A percentile compares a stretch with the other conserved stretches of the same genome.
These are phyloP conservation scores for Beris chalybata DNA, from an alignment of 2,888 invertebrate genomes.

Conservation along the genomic window DNA sequence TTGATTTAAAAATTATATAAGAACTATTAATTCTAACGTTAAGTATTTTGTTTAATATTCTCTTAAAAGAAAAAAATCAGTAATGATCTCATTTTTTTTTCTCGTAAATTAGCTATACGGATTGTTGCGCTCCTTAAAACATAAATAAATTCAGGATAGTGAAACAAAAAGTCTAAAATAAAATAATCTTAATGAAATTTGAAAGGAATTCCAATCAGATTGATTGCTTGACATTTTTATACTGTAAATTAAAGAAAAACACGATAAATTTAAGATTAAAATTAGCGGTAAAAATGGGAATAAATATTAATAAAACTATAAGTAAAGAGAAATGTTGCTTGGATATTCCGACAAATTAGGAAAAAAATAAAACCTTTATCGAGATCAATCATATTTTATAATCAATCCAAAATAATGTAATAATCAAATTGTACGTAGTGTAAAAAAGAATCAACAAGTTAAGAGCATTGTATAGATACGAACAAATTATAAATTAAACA, in stretches of 20 bases:
- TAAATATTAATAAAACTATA: too few species aligned
- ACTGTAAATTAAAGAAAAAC: neutral
- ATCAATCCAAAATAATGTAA: too few species aligned
- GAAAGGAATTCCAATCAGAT: neutral
- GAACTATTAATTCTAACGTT: slow-evolving; percentile 16
- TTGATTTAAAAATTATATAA: slow-evolving; percentile 16
- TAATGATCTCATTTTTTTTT: slow-evolving; percentile 27
- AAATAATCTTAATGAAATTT: slow-evolving; percentile 20
- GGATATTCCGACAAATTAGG: too few species aligned
- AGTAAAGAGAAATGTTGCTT: too few species aligned
- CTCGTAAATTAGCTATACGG: slow-evolving; percentile 2
- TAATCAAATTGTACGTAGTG: slow-evolving; percentile 19
- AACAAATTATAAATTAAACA: slow-evolving; percentile 1
- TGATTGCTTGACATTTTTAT: slow-evolving; percentile 14
- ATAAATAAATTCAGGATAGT: slow-evolving; percentile 27
- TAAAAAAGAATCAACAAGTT: slow-evolving; percentile 6
- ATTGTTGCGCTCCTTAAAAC: slow-evolving; percentile 1
- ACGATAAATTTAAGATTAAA: too few species aligned
- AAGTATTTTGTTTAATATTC: slow-evolving; percentile 27
- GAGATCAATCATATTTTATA: too few species aligned
- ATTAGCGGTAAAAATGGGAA: too few species aligned
- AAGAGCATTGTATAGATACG: slow-evolving; percentile 13
- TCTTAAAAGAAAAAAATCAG: slow-evolving; percentile 26
- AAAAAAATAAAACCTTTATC: too few species aligned
- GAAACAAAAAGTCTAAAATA: slow-evolving; percentile 19